Base-by-base conservation (phyloP, 2,113 vertebrate species). In the Nicator chloris region DNA sequence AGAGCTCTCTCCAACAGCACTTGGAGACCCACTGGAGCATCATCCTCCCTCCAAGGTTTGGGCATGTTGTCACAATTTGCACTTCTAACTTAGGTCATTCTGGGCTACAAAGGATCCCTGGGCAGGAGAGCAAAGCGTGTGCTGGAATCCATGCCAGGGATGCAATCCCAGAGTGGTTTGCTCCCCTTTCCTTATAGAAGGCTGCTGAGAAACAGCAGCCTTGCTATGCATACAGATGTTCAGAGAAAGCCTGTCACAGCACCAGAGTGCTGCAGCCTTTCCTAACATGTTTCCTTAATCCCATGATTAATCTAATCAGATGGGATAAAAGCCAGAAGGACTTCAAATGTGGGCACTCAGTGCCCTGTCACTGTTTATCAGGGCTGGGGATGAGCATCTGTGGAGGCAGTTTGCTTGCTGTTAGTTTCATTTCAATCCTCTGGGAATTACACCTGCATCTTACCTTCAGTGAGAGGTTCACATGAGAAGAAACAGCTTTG, bases 381-480 rank as follows among this genome's bases (percentile, higher is more conserved):
- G 49, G 71, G 44, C 35, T 56, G 42, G 26, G 27, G 15, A 76
- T 39, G 28, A 78, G 7, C 4, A 2, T 5, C 3, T 6, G 10
- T 11, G 8, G 4, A 35, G 24, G 37, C 22, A n/a, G 30, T 39
- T 54, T 9, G 33, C 27, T 45, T 44, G 54, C 42, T 82, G n/a
- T 31, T 70, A 51, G 60, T 83, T 96, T 63, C 33, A 6, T 27
- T 80, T 49, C 51, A 54, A 1, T 35, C 76, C n/a, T 49, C 54
- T 64, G 39, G 73, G 84, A 93, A 90, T 96, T 87, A 57, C 64
- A 82, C 17, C 71, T 93, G 92, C 64, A 90, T 95, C 82, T 77
- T 59, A 56, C 57, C 30, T 84, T 61, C 84, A 86, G 56, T 54
- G 26, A 93, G 31, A 71, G 26, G 31, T 15, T 66, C 51, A 17